Evolutionary conservation across 2,888 invertebrate genomes (phyloP), one percentile per base, ranked within the genome.

Genomic region (Himalopsyche anomala): DNA sequence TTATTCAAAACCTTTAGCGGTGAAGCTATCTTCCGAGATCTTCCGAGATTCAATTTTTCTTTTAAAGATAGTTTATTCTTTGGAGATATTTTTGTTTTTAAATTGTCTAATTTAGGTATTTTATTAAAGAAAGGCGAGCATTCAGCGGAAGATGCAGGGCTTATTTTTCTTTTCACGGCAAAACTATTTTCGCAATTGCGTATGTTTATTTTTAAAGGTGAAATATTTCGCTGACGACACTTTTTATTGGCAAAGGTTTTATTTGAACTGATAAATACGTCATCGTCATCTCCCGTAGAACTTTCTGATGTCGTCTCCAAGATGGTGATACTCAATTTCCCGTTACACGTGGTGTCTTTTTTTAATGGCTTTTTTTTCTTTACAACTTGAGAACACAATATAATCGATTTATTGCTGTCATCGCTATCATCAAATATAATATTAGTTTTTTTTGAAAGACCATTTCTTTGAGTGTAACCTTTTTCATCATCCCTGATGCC

Each of bases 61-160:
- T 56, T 84, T 4, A 86, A 36, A 38, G 84, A 84, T 17, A 84
- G 36, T 56, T 74, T 84, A 19, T 54, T 40, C 38, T 51, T 45
- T 84, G 40, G 80, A 45, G 84, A 62, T 36, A 40, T n/a, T 40
- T 80, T 80, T 4, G 8, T 36, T 80, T 80, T 9, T 40, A 36
- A 36, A 42, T 62, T 62, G 51, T 80, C 42, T 40, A 54, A 79
- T 12, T 80, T 92, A 86, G 82, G 91, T 89, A 90, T 91, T 88
- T 93, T 93, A 88, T 89, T 91, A 86, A 93, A 93, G 89, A 91
- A 92, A 19, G 92, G 92, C 0, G 93, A 93, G 38, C 90, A 90
- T 81, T 89, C 90, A 84, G 90, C 84, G 1, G 87, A 90, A 40
- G 90, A 85, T 6, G 9, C 62, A 2, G 62, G 62, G 17, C 62